These are phyloP conservation scores for Parnassius mnemosyne DNA, from an alignment of 2,888 invertebrate species.

Conservation along the genomic window DNA sequence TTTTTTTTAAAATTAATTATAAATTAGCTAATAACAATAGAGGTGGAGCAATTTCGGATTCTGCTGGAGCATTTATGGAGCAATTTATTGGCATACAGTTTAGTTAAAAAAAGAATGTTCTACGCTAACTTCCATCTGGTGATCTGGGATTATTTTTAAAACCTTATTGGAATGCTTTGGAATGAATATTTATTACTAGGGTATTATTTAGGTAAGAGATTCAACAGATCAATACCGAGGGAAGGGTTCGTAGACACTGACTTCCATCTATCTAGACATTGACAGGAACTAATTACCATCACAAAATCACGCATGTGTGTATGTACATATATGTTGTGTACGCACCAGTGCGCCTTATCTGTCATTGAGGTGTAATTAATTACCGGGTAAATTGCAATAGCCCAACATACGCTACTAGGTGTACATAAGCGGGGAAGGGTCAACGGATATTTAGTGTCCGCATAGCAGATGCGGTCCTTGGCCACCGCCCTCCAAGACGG, in stretches of 20 bases:
- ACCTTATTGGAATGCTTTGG: no score
- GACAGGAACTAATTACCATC: constrained; percentile 26
- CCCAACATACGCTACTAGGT: constrained; percentile 51
- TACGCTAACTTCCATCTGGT: no score
- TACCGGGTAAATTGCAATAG: constrained; percentile 63
- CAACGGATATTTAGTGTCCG: constrained; percentile 78
- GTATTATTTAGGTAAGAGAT: no score
- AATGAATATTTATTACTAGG: no score
- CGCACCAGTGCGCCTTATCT: constrained; percentile 68
- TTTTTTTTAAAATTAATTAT: no score
- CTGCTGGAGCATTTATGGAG: no score
- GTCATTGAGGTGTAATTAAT: constrained; percentile 76
- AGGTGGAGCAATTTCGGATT: no score
- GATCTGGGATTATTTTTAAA: no score
- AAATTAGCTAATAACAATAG: no score
- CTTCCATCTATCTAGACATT: constrained; percentile 20
- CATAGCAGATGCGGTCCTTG: constrained; percentile 78
- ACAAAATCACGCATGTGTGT: constrained; percentile 33
- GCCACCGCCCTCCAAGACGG: constrained; percentile 76
- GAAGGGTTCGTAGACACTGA: constrained; percentile 5
- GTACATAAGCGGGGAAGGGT: constrained; percentile 65
- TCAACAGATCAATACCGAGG: not conserved
- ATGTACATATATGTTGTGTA: constrained; percentile 32
- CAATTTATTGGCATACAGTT: no score
- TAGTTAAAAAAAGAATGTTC: no score